Conservation (phyloP, 2,888 invertebrate genomes). For the Eledone cirrhosa region DNA sequence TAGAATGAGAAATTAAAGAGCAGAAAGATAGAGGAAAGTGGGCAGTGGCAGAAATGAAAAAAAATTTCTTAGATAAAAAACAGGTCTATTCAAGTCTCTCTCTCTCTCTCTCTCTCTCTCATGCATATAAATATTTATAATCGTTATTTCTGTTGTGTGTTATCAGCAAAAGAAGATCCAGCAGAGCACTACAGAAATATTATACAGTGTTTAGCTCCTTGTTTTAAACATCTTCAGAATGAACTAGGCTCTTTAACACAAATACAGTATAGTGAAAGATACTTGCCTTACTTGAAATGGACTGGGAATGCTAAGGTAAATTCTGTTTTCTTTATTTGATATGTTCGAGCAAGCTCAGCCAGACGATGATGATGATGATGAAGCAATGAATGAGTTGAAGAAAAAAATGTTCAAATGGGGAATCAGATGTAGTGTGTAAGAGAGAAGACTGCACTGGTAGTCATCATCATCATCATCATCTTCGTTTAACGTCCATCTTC, state of each 20-base stretch:
- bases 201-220: conserved; percentile 3
- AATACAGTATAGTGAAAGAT: not conserved
- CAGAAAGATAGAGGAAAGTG: too few relatives aligned
- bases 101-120: too few relatives aligned
- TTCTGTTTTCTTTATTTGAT: not conserved
- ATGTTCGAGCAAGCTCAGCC: not conserved
- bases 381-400: not conserved
- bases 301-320: conserved; percentile 9
- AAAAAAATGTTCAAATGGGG: not conserved
- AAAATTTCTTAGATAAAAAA: too few relatives aligned
- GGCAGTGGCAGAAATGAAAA: too few relatives aligned
- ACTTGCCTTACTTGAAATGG: not conserved
- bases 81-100: too few relatives aligned
- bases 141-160: not conserved
- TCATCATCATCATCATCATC: too few relatives aligned
- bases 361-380: not conserved
- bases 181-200: not conserved
- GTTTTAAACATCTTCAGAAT: conserved; percentile 3
- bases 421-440: too few relatives aligned
- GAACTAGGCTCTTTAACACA: not conserved
- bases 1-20: too few relatives aligned
- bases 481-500: too few relatives aligned
- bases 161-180: conserved; percentile 13
- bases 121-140: too few relatives aligned
- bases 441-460: too few relatives aligned